These are phyloP conservation scores for Machimus atricapillus DNA, from an alignment of 2,888 invertebrate species.

Conservation along the genomic window DNA sequence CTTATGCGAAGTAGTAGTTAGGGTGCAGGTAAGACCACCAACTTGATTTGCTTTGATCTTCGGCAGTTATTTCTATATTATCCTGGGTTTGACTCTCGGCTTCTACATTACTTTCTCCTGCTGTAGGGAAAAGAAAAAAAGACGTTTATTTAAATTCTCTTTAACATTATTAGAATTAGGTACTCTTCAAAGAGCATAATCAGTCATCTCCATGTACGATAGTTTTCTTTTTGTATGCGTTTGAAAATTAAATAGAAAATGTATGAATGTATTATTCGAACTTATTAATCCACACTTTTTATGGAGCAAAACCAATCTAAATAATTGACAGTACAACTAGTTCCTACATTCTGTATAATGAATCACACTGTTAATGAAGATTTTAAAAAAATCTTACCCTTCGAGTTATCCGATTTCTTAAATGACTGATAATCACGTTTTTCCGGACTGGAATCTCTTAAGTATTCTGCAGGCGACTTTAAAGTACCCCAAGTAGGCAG, in stretches of 20 bases:
- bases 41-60: background rate
- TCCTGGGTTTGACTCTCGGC: background rate
- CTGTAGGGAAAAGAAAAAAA: background rate
- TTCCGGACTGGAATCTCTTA: background rate
- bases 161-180: background rate
- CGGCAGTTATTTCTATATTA: background rate
- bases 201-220: background rate
- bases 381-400: background rate
- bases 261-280: background rate
- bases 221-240: background rate
- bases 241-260: background rate
- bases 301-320: background rate
- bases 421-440: background rate
- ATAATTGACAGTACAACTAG: background rate
- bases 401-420: background rate
- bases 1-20: conserved; percentile 32
- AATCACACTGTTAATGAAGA: background rate
- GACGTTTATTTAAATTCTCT: background rate
- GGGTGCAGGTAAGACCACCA: conserved; percentile 31
- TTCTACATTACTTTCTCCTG: background rate
- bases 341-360: background rate
- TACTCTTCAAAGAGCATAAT: background rate
- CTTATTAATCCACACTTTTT: background rate
- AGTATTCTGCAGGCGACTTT: background rate
- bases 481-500: background rate